Percentiles rank a stretch among this genome's conserved stretches.
These are phyloP conservation scores for Cheirogaleus medius DNA, from an alignment of 2,113 vertebrate species.

Conservation along the genomic window DNA sequence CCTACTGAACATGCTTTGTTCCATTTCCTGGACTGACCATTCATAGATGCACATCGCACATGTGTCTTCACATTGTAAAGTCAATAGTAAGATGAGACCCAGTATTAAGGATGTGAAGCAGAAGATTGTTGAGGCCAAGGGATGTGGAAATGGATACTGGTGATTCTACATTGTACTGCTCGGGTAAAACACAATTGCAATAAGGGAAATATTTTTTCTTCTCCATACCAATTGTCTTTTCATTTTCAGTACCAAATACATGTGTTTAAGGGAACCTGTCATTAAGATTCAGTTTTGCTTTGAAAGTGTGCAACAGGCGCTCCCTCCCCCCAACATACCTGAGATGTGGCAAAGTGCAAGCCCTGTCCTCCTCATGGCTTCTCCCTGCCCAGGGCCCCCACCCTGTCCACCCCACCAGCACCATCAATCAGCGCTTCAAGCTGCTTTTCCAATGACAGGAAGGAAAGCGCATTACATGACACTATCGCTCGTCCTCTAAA, in stretches of 20 bases:
- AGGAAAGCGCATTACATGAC: neutral
- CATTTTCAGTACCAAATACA: neutral
- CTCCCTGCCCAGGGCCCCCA: neutral
- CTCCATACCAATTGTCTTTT: neutral
- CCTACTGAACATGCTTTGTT: neutral
- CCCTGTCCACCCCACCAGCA: too few species aligned
- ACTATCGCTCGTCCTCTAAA: neutral
- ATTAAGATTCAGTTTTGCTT: neutral
- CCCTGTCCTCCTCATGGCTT: neutral
- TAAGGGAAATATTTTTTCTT: neutral
- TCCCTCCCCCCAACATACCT: neutral
- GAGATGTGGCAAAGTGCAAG: neutral
- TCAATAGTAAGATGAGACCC: neutral
- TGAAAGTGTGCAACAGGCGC: neutral
- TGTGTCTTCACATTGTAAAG: constrained; percentile 7
- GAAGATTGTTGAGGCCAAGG: neutral
- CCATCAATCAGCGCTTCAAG: neutral
- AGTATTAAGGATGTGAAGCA: neutral
- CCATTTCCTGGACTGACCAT: neutral
- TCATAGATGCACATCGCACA: neutral
- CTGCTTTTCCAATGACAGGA: neutral
- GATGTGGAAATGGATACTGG: neutral
- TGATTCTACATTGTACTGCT: neutral
- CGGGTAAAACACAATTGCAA: neutral
- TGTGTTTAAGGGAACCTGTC: neutral